Evolutionary conservation across 2,888 invertebrate species (phyloP).

Genomic region (Eurois occulta): DNA sequence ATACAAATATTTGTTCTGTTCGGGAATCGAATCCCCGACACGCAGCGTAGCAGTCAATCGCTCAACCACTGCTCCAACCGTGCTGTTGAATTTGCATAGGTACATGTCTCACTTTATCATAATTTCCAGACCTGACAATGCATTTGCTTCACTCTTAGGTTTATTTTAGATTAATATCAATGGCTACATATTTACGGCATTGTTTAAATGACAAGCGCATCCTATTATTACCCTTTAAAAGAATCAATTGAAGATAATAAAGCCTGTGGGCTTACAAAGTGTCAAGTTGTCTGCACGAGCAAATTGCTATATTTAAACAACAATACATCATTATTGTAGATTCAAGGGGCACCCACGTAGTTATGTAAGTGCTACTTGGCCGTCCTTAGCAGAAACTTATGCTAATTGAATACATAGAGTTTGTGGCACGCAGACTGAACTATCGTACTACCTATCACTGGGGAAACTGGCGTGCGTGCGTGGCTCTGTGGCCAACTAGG

Average conservation of each 20-base stretch:
- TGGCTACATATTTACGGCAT: neutral
- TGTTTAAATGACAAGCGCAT: neutral
- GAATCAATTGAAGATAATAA: constrained; percentile 39
- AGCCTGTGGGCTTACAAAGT: constrained; percentile 26
- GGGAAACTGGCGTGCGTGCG: constrained; percentile 28
- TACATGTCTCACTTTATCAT: neutral
- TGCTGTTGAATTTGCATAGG: neutral
- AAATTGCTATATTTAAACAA: constrained; percentile 26
- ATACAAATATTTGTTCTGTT: no score
- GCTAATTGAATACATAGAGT: constrained; percentile 48
- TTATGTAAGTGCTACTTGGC: constrained; percentile 41
- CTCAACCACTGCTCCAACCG: no score
- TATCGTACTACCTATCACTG: constrained; percentile 16
- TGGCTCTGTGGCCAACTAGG: constrained; percentile 24
- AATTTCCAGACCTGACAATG: neutral
- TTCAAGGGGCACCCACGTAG: constrained; percentile 43
- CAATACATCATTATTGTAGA: constrained; percentile 44
- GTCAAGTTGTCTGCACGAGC: constrained; percentile 13
- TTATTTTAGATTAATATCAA: constrained; percentile 15
- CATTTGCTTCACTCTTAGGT: neutral
- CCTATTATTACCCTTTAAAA: constrained; percentile 10
- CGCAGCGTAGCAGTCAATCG: no score
- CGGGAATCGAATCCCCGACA: no score
- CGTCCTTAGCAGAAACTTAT: constrained; percentile 36
- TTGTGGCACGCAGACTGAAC: constrained; percentile 35